These are phyloP conservation scores for Anodontia alba DNA, from an alignment of 2,888 invertebrate genomes.

Conservation along the genomic window DNA sequence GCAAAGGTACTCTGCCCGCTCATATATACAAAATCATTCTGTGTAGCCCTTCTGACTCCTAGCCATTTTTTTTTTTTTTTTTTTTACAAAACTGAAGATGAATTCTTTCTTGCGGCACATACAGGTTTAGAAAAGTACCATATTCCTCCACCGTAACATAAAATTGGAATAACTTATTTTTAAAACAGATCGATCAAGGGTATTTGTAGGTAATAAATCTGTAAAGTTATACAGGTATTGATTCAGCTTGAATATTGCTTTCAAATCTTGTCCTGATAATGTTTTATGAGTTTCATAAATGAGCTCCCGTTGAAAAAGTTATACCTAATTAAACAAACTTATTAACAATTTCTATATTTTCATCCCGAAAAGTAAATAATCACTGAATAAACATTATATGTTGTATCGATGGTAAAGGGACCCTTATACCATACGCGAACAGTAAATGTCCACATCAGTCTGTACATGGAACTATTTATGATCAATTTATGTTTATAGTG, in stretches of 20 bases:
- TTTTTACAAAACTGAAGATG: conserved; percentile 32
- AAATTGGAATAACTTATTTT: background rate
- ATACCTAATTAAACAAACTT: conserved; percentile 18
- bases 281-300: conserved; percentile 9
- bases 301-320: conserved; percentile 13
- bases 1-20: background rate
- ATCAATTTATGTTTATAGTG: too few species aligned
- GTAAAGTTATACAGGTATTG: conserved; percentile 13
- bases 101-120: background rate
- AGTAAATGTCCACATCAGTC: too few species aligned
- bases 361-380: background rate
- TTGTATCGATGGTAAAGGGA: too few species aligned
- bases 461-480: too few species aligned
- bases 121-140: background rate
- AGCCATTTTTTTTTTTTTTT: conserved; percentile 28
- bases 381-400: too few species aligned
- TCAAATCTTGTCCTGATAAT: conserved; percentile 3
- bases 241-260: background rate
- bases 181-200: conserved; percentile 12
- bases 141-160: background rate
- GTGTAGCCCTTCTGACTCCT: conserved; percentile 25
- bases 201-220: background rate
- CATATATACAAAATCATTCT: conserved; percentile 33
- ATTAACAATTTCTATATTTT: conserved; percentile 5
- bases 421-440: too few species aligned